phyloP scores from a whole-genome alignment of 2,113 vertebrate species.

The Charadrius vociferus region DNA sequence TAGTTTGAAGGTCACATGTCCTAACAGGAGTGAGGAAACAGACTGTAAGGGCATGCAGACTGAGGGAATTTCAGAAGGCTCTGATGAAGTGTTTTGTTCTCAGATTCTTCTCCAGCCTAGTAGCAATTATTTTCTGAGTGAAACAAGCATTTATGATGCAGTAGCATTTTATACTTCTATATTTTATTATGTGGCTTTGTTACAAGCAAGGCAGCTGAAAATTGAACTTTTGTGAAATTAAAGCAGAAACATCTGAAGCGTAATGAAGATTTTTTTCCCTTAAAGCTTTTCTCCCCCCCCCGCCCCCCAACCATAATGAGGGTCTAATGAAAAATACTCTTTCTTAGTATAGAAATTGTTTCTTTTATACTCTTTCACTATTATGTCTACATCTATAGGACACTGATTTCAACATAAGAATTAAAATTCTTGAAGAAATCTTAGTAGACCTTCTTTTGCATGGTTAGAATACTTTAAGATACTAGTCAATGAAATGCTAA shows the following conservation, averaged over 20 bases:
- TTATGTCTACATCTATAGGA: background rate
- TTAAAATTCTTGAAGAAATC: background rate
- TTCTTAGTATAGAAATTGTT: background rate
- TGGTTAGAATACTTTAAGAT: background rate
- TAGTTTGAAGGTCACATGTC: background rate
- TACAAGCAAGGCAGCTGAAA: background rate
- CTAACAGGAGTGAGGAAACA: background rate
- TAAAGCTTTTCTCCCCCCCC: background rate
- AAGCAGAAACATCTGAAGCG: background rate
- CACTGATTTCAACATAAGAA: background rate
- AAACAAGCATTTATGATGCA: background rate
- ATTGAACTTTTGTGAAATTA: background rate
- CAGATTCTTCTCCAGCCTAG: background rate
- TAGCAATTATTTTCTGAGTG: background rate
- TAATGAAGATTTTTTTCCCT: background rate
- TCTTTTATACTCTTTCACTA: background rate
- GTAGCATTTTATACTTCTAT: background rate
- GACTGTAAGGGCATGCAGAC: background rate
- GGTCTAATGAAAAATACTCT: background rate
- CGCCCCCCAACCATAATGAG: rapidly evolving
- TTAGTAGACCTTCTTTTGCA: background rate
- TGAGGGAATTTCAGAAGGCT: background rate
- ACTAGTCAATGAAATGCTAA: background rate
- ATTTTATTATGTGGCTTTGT: background rate
- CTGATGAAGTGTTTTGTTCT: background rate